Conservation (phyloP, 1,140 invertebrate species). For the Ooceraea biroi region DNA sequence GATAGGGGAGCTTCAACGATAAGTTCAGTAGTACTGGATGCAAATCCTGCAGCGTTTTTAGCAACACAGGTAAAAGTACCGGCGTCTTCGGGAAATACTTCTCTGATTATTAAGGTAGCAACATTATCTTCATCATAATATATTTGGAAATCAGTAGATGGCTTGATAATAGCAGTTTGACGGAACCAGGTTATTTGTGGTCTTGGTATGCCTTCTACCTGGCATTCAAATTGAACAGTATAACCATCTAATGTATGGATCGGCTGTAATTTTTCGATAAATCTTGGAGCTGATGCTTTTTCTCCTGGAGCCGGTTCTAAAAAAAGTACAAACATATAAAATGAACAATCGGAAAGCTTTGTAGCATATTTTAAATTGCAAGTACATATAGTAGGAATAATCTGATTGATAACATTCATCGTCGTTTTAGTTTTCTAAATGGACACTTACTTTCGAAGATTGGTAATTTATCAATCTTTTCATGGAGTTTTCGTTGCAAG, state of each 20-base stretch:
- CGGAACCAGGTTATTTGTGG: constrained; percentile 98
- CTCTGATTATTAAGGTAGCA: constrained; percentile 96
- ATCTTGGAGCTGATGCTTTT: constrained; percentile 92
- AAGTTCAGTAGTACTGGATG: constrained; percentile 96
- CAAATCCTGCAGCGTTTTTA: constrained; percentile 97
- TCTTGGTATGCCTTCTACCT: constrained; percentile 95
- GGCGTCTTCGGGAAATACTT: constrained; percentile 98
- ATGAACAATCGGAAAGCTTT: constrained; percentile 17
- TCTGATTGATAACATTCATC: neutral
- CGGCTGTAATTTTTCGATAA: constrained; percentile 94
- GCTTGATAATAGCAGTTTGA: constrained; percentile 96
- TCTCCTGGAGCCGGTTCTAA: constrained; percentile 92
- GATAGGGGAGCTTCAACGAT: constrained; percentile 94
- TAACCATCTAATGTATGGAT: constrained; percentile 94
- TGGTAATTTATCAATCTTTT: constrained; percentile 96
- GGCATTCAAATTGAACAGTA: constrained; percentile 95
- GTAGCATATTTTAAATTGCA: constrained; percentile 1
- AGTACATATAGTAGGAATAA: neutral
- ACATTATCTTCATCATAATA: constrained; percentile 97
- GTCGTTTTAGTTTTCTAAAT: constrained; percentile 12
- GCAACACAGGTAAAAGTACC: constrained; percentile 98
- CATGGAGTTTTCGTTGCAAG: constrained; percentile 94
- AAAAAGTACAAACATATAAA: constrained; percentile 70
- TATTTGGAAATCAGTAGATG: constrained; percentile 96
- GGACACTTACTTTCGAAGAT: constrained; percentile 94